phyloP scores from a whole-genome alignment of 2,113 vertebrate species.

The Pangasianodon hypophthalmus region DNA sequence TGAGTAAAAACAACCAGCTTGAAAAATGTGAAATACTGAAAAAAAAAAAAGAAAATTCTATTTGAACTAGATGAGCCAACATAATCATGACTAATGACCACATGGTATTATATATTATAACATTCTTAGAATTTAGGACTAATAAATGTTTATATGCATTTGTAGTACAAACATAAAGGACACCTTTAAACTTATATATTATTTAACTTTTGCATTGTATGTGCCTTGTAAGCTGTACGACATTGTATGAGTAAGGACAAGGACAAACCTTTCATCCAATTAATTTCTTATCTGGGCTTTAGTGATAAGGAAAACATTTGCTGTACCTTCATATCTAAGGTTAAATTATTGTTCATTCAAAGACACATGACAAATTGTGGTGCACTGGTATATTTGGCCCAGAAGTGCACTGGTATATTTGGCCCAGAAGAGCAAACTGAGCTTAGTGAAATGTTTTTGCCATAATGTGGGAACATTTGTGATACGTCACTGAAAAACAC shows the following conservation, averaged over 20 bases:
- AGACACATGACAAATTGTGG: constrained; percentile 1
- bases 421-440: not conserved
- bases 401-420: not conserved
- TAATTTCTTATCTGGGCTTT: not conserved
- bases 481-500: not conserved
- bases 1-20: not conserved
- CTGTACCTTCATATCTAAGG: not conserved
- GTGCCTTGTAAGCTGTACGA: not conserved
- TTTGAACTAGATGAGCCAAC: not conserved
- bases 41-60: not conserved
- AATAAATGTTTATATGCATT: not conserved
- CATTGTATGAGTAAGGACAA: constrained; percentile 8
- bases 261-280: not conserved
- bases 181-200: not conserved
- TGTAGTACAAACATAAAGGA: not conserved
- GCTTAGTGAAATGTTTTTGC: not conserved
- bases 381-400: no score
- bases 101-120: not conserved
- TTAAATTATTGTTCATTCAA: not conserved
- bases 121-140: not conserved
- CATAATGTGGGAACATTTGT: not conserved
- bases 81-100: no score
- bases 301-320: constrained; percentile 5
- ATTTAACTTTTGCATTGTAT: not conserved
- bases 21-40: not conserved